Evolutionary conservation across 2,113 vertebrate genomes (phyloP).

Genomic region (Desmodus rotundus): DNA sequence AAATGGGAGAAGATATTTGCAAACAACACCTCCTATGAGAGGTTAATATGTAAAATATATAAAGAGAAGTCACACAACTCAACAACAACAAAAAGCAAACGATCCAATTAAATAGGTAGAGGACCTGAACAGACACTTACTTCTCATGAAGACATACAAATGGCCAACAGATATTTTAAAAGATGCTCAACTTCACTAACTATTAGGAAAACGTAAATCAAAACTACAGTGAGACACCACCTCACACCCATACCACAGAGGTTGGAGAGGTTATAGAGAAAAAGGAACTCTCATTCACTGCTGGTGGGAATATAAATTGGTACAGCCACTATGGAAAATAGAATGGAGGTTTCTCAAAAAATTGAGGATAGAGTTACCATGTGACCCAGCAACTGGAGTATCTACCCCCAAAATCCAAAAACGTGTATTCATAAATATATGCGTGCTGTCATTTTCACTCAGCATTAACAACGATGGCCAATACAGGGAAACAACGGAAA

Average conservation of each 20-base stretch:
- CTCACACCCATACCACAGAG: background rate
- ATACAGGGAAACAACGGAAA: background rate
- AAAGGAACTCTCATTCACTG: background rate
- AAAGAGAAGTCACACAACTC: background rate
- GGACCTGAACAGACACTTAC: background rate
- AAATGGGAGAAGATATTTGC: background rate
- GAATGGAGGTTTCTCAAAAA: background rate
- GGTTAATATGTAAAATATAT: background rate
- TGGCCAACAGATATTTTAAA: background rate
- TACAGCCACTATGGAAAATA: background rate
- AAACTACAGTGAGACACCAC: background rate
- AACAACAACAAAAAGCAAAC: background rate
- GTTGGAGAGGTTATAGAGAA: background rate
- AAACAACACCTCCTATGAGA: background rate
- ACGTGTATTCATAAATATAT: background rate
- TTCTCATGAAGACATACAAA: background rate
- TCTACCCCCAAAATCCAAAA: background rate
- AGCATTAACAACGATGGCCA: background rate
- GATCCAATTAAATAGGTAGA: background rate
- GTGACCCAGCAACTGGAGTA: background rate
- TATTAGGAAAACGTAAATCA: background rate
- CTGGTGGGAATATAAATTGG: background rate
- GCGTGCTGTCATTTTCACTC: background rate
- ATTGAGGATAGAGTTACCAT: background rate
- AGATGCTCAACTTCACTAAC: background rate